Evolutionary conservation across 2,888 invertebrate species (phyloP).

Genomic region (Mythimna vitellina): DNA sequence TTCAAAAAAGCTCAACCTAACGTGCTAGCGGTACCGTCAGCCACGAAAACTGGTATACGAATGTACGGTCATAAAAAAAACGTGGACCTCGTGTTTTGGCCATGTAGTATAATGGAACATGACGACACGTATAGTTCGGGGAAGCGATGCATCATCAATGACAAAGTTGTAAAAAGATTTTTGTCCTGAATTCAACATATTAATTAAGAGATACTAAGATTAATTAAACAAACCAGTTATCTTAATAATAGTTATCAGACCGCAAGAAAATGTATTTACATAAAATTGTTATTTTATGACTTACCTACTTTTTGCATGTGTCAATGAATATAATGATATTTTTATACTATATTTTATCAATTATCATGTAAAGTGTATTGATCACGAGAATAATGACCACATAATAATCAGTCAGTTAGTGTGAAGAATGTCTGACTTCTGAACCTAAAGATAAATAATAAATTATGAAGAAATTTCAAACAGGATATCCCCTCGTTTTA

Average conservation of each 20-base stretch:
- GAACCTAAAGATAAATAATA: constrained; percentile 31
- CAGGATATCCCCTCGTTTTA: constrained; percentile 22
- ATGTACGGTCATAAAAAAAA: constrained; percentile 64
- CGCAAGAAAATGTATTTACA: constrained; percentile 26
- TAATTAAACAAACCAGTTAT: constrained; percentile 40
- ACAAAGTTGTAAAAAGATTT: constrained; percentile 55
- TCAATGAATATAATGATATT: constrained; percentile 44
- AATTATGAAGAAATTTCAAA: constrained; percentile 20
- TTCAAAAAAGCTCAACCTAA: constrained; percentile 77
- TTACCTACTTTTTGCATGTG: constrained; percentile 33
- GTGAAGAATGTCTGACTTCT: constrained; percentile 50
- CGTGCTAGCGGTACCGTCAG: constrained; percentile 69
- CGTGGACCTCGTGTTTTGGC: constrained; percentile 61
- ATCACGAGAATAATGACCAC: constrained; percentile 58
- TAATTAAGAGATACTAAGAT: constrained; percentile 39
- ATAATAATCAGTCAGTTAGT: constrained; percentile 33
- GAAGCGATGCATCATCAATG: constrained; percentile 67
- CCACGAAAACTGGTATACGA: constrained; percentile 72
- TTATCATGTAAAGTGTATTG: constrained; percentile 48
- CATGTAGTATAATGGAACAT: constrained; percentile 61
- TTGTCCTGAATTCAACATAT: constrained; percentile 49
- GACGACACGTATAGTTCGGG: constrained; percentile 57
- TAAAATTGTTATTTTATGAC: constrained; percentile 40
- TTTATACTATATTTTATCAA: constrained; percentile 52
- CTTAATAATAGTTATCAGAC: constrained; percentile 33